Conservation (phyloP, 2,888 invertebrate species). For the Monoplex corrugatus region DNA sequence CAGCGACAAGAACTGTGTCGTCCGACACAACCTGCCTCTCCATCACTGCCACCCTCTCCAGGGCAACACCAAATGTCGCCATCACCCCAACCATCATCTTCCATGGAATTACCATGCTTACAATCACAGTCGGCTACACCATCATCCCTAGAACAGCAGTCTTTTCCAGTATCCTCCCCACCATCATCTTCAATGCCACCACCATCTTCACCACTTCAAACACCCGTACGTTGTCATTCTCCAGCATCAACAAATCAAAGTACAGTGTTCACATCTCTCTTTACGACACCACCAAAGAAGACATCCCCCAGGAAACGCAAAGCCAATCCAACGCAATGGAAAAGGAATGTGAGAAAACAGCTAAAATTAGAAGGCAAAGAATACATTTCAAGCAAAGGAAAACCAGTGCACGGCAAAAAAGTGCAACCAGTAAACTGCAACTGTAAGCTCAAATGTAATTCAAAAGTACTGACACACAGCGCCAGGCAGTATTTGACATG, state of each 20-base stretch:
- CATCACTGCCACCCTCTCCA: neutral
- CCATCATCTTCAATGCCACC: neutral
- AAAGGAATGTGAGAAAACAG: slow-evolving; percentile 14
- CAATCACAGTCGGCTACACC: neutral
- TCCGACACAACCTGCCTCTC: neutral
- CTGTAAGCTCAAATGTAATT: slow-evolving; percentile 14
- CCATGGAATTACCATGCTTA: neutral
- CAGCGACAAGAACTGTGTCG: neutral
- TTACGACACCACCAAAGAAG: neutral
- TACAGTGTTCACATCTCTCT: neutral
- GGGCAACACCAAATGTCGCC: neutral
- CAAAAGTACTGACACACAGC: slow-evolving; percentile 11
- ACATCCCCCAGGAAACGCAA: neutral
- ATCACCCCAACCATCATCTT: neutral
- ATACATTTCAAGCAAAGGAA: neutral
- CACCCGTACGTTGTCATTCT: neutral
- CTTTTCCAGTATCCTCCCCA: neutral
- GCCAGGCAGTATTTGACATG: slow-evolving; percentile 16
- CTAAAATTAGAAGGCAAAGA: slow-evolving; percentile 8
- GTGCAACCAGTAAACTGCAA: neutral
- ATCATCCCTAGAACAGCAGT: neutral
- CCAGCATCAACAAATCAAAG: neutral
- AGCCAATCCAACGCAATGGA: slow-evolving; percentile 13
- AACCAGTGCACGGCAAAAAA: slow-evolving; percentile 5
- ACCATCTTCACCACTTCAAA: slow-evolving; percentile 13